Base-by-base conservation (phyloP, 2,113 vertebrate species). In the Cyphotilapia sp. region DNA sequence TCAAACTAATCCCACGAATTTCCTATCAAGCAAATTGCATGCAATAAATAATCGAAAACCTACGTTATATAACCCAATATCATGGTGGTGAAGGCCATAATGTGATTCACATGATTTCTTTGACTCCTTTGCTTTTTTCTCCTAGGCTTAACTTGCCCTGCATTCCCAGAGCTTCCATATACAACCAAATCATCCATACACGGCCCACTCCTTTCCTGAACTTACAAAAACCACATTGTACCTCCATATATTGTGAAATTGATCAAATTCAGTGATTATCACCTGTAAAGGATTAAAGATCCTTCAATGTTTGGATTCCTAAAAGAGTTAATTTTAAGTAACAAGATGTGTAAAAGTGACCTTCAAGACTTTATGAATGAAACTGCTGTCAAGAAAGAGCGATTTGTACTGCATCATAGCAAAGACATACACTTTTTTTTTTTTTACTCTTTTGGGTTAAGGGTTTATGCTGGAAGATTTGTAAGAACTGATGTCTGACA, bases 401-500 rank as follows among this genome's bases (percentile, higher is more conserved):
- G 3, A 56, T 83, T 78, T 69, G 35, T 56, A 33, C 16, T 14
- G 4, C 54, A 78, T 51, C 19, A 89, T 14, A 80, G 63, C 31
- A 87, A 82, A 63, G 56, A 49, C 56, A 56, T 5, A 12, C 22
- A 42, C 12, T 45, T 8, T 38, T 9, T 51, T 22, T 22, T 22
- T 42, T 61, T 16, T 35, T 8, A 17, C 33, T 45, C 13, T 19
- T 45, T 49, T 71, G 8, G 27, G 22, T 82, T 81, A 9, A 86
- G 10, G 35, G 40, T 63, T 89, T 74, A 86, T 27, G 42, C 56
- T 54, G 22, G 31, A 89, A 38, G 54, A 81, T 78, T 83, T 88
- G 76, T 54, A 69, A 45, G 53, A 85, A 85, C 66, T 66, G 74
- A 84, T 90, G 85, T 89, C 42, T 91, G 69, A 86, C 85, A 87